Percentiles rank a stretch among this genome's conserved stretches.
Evolutionary conservation across 2,888 invertebrate species (phyloP).

Genomic region (Merodon equestris): DNA sequence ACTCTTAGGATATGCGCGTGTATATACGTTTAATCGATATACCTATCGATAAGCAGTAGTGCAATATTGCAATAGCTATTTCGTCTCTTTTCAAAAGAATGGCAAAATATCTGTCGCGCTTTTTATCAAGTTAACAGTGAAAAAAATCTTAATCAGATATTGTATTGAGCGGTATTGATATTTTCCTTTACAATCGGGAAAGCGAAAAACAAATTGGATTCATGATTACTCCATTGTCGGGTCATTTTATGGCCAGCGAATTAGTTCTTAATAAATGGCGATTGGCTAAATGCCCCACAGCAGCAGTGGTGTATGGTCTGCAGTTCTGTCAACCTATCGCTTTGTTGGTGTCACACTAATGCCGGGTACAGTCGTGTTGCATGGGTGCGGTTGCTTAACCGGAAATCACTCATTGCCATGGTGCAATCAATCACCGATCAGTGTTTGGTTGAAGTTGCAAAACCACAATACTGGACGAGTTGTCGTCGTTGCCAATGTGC

Average conservation of each 20-base stretch:
- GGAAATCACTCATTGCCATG: constrained; percentile 42
- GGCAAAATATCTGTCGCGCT: constrained; percentile 1
- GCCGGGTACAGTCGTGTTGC: not conserved
- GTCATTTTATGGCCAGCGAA: constrained; percentile 20
- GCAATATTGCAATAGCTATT: constrained; percentile 2
- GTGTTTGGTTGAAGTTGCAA: constrained; percentile 32
- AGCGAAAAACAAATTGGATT: constrained; percentile 6
- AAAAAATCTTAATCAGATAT: too few species aligned
- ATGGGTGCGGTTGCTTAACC: constrained; percentile 31
- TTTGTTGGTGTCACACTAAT: not conserved
- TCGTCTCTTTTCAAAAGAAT: not conserved
- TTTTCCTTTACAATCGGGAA: too few species aligned
- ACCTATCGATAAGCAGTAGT: constrained; percentile 15
- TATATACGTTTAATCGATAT: not conserved
- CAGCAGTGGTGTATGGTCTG: not conserved
- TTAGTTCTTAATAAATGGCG: constrained; percentile 27
- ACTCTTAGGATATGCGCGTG: constrained; percentile 7
- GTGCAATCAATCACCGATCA: constrained; percentile 49
- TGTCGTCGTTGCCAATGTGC: not conserved
- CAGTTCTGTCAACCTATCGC: not conserved
- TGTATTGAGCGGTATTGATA: too few species aligned
- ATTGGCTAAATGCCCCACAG: constrained; percentile 17
- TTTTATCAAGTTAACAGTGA: too few species aligned
- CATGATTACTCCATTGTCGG: constrained; percentile 2
- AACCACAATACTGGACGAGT: constrained; percentile 33